Evolutionary conservation across 2,113 vertebrate species (phyloP).

Genomic region (Gymnogyps californianus): DNA sequence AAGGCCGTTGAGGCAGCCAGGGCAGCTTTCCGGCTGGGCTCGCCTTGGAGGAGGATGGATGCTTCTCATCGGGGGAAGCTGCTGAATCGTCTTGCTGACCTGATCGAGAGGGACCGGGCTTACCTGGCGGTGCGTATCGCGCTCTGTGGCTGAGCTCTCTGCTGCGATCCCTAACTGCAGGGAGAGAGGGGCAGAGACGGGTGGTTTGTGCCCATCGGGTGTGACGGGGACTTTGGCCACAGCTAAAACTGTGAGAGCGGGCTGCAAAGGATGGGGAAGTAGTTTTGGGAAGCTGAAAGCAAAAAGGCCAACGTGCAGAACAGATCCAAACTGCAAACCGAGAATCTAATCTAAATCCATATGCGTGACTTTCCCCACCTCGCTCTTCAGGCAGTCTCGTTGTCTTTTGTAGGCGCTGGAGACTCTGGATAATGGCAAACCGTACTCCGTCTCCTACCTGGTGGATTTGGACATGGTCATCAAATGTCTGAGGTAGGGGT

Average conservation of each 20-base stretch:
- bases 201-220: accelerated
- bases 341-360: background rate
- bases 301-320: accelerated
- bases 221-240: background rate
- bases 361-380: accelerated
- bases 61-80: slow-evolving; percentile 88
- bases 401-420: slow-evolving; percentile 83
- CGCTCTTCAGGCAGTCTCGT: background rate
- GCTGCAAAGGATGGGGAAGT: background rate
- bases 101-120: slow-evolving; percentile 88
- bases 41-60: slow-evolving; percentile 93
- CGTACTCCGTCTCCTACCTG: slow-evolving; percentile 82
- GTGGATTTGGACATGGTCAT: slow-evolving; percentile 89
- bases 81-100: slow-evolving; percentile 83
- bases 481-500: slow-evolving; percentile 83
- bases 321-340: background rate
- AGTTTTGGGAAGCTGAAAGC: background rate
- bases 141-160: background rate
- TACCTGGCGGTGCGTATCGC: slow-evolving; percentile 84
- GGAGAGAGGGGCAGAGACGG: background rate
- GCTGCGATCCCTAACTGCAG: accelerated
- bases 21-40: slow-evolving; percentile 88
- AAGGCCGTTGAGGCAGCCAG: slow-evolving; percentile 88
- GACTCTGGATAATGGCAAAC: slow-evolving; percentile 96
- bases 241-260: background rate